A percentile compares a stretch with the other conserved stretches of the same genome.
phyloP scores from a whole-genome alignment of 1,140 invertebrate species.

The Dreissena rostriformis region DNA sequence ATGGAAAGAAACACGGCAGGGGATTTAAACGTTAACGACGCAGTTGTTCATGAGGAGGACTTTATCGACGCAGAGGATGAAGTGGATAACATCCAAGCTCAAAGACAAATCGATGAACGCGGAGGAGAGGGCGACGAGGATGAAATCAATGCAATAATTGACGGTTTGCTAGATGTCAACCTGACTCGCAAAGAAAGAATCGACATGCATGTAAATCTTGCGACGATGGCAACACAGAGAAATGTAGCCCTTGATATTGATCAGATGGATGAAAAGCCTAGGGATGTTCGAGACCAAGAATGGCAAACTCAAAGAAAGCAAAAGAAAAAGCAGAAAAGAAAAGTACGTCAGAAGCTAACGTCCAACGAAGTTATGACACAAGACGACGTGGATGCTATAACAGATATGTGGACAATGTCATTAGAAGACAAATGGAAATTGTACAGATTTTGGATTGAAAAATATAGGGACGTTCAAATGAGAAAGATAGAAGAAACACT shows the following conservation, averaged over 20 bases:
- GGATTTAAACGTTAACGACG: not conserved
- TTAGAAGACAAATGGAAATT: constrained; percentile 76
- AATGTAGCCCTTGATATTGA: constrained; percentile 42
- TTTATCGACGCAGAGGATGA: constrained; percentile 46
- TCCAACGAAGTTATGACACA: constrained; percentile 56
- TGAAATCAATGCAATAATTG: constrained; percentile 37
- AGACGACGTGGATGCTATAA: constrained; percentile 57
- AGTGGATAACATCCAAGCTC: constrained; percentile 36
- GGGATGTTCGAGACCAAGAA: constrained; percentile 2
- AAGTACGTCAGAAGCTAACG: constrained; percentile 37
- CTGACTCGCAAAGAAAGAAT: constrained; percentile 48
- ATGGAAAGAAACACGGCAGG: not conserved
- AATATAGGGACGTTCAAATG: constrained; percentile 60
- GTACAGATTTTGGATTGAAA: constrained; percentile 75
- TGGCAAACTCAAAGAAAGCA: constrained; percentile 39
- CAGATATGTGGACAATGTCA: constrained; percentile 71
- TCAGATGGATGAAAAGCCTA: constrained; percentile 37
- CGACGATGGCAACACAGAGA: constrained; percentile 23
- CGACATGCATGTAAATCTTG: constrained; percentile 10
- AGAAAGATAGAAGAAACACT: constrained; percentile 58
- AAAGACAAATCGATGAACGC: constrained; percentile 48
- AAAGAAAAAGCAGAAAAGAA: constrained; percentile 53
- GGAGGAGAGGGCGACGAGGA: constrained; percentile 1
- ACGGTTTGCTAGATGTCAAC: constrained; percentile 27
- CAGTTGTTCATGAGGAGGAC: constrained; percentile 32